These are phyloP conservation scores for Alitta virens DNA, from an alignment of 2,888 invertebrate species.

Conservation along the genomic window DNA sequence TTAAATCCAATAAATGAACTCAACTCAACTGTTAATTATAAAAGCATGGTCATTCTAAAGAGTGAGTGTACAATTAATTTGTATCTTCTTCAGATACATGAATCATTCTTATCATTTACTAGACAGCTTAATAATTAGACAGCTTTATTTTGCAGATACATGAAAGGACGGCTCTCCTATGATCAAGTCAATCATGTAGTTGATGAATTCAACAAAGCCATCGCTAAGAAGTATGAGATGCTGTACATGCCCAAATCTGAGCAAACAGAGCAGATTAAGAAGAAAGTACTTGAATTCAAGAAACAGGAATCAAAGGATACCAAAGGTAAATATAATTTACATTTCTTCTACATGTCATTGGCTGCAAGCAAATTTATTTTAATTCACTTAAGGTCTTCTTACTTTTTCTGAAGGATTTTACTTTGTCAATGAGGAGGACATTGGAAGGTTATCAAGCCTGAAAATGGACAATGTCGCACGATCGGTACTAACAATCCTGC, in stretches of 20 bases:
- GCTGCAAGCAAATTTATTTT: neutral
- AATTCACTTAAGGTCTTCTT: neutral
- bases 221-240: constrained; percentile 48
- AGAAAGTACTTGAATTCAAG: constrained; percentile 40
- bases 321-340: constrained; percentile 37
- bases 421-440: constrained; percentile 49
- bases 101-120: neutral
- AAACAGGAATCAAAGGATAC: constrained; percentile 51
- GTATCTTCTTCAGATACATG: too few species aligned
- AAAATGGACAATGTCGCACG: constrained; percentile 42
- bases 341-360: neutral
- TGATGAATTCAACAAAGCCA: constrained; percentile 48
- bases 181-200: constrained; percentile 48
- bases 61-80: too few species aligned
- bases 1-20: too few species aligned
- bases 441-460: constrained; percentile 42
- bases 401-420: constrained; percentile 40
- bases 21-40: too few species aligned
- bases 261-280: constrained; percentile 41
- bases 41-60: too few species aligned
- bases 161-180: constrained; percentile 52
- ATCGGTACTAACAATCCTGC: constrained; percentile 44
- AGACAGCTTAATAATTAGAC: neutral
- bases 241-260: constrained; percentile 38
- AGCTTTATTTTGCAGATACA: constrained; percentile 42